Base-by-base conservation (phyloP, 2,113 vertebrate species). In the Aegithalos caudatus region DNA sequence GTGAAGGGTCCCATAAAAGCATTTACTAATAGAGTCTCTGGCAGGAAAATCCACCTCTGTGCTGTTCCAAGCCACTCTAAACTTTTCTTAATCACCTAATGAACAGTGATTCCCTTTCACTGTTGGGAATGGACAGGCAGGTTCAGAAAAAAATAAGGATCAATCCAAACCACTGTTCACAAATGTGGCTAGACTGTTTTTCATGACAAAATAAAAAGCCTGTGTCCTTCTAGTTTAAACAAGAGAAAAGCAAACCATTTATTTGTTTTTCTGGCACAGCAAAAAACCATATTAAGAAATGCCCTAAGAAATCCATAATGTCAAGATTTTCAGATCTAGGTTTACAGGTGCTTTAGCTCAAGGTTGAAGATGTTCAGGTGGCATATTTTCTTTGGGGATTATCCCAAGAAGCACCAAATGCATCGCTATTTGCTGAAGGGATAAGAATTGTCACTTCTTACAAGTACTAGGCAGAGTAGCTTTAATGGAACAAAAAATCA, bases 1-100 rank as follows among this genome's bases (percentile, higher is more conserved):
- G 58, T n/a, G 60, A 84, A 74, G 48, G 78, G 28, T 80, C 73
- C 77, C 89, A 89, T 94, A 95, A 97, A 97, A 96, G 80, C 90
- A 94, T 93, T 93, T 88, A 67, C 95, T 97, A 95, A 95, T 92
- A 96, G 92, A 78, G 31, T 86, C 15, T 86, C 92, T 94, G 94
- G 92, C 92, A 94, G 51, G 45, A 95, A 90, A 86, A 92, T 76
- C 37, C 65, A 93, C 67, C 40, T 86, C 93, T 88, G 35, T 71
- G 76, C 85, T 78, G 82, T 81, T 95, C 76, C 88, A 94, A 93
- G 80, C n/a, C 85, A 74, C 65, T 88, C 53, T 74, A 70, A 95
- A 93, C 76, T 94, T 95, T 88, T 92, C 73, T 81, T 84, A 94
- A 90, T 91, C 77, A 84, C 69, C 40, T 93, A 86, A 93, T 86